Base-by-base conservation (phyloP, 2,113 vertebrate species). In the Ptychochromis oligacanthus region DNA sequence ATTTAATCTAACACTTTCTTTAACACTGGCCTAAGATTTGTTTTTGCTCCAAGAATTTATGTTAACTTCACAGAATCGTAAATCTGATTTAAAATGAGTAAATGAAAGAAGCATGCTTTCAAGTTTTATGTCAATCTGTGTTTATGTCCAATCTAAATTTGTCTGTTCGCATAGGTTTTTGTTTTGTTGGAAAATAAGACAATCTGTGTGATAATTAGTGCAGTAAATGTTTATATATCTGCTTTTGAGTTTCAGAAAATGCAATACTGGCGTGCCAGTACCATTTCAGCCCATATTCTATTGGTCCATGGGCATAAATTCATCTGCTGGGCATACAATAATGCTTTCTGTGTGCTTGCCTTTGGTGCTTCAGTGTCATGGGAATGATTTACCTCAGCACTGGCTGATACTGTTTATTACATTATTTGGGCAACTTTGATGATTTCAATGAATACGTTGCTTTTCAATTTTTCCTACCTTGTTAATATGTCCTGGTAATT, bases 221-320 rank as follows among this genome's bases (percentile, higher is more conserved):
- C 22, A 62, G 31, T 78, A 62, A 64, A 75, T 62, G 20, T 87
- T 83, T 72, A 26, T 12, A 46, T 43, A 79, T 94, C 95, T 94
- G 93, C 95, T 95, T 96, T 95, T 95, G 93, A 94, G 94, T 94
- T 95, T 91, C 94, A 91, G 87, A 86, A 81, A 91, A 82, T 80
- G 59, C 67, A 70, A 72, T 85, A 75, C 67, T 82, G 65, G 49
- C 46, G 52, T 77, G 70, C 83, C 70, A 70, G 81, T 46, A 89
- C 77, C 91, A 93, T 95, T 93, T 85, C 89, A 92, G 88, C 88
- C 76, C 86, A 91, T 90, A 61, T 92, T 79, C 82, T 86, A 87
- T 86, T 90, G 78, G 79, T 87, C 85, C 87, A 85, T 26, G 36
- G 91, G 80, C 90, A 88, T 90, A 83, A 84, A 79, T 79, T 88